Base-by-base conservation (phyloP, 2,888 invertebrate species). In the Pantelozetes paolii region DNA sequence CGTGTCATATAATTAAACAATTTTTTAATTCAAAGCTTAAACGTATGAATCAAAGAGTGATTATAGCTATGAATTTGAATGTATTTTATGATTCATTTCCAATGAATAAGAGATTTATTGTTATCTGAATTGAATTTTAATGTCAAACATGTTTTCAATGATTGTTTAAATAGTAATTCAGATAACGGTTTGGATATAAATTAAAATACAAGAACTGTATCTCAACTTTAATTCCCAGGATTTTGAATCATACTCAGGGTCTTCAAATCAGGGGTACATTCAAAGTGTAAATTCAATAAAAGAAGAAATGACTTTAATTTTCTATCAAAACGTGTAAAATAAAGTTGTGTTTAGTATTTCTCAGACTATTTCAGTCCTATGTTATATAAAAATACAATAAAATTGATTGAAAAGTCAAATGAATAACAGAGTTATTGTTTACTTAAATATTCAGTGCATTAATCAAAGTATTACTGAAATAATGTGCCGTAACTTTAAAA, bases 1-100 rank as follows among this genome's bases (percentile, higher is more conserved):
- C 36, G 67, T 67, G 45, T 69, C 69, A 18, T 45, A 45, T 69
- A 69, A 69, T 69, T 69, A 69, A 69, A 69, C 69, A 20, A 28
- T 23, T 69, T 69, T 59, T 59, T 45, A 42, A 26, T 28, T 40
- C 32, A 32, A 32, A 28, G 20, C 26, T 36, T 23, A 5, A 8
- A 2, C 18, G n/a, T 20, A 40, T 9, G 1, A 23, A 69, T 69
- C 26, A 69, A 69, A 69, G 13, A 30, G 30, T 59, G 28, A 59
- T 59, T 59, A 59, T 6, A 36, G 28, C 36, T 20, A 40, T 64
- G 36, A 36, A 57, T 64, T 64, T 64, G 3, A 64, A 20, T 64
- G 62, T 64, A 64, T 20, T 64, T 36, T 36, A 64, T 36, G 36
- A 64, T 20, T 64, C 36, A 36, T 64, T 36, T 64, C 62, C 20